A percentile compares a stretch with the other conserved stretches of the same genome.
These are phyloP conservation scores for Stenodera caucasica DNA, from an alignment of 2,888 invertebrate genomes.

Conservation along the genomic window DNA sequence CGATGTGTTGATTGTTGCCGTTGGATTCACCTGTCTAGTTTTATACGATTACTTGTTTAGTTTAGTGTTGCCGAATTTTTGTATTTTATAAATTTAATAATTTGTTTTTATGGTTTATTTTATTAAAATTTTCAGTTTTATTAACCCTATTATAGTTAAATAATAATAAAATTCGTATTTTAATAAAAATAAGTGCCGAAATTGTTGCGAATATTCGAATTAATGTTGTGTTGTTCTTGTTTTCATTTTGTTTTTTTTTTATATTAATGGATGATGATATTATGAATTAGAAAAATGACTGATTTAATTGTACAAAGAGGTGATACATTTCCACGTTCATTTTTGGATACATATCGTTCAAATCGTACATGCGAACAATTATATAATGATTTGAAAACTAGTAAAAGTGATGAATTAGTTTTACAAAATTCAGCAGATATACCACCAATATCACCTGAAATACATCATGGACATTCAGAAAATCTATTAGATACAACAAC, in stretches of 20 bases:
- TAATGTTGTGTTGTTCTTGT: background rate
- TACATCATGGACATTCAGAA: slow-evolving; percentile 57
- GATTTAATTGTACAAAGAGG: slow-evolving; percentile 54
- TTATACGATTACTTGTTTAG: background rate
- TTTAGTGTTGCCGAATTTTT: background rate
- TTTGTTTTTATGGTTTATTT: background rate
- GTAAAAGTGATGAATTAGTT: slow-evolving; percentile 60
- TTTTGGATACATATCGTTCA: slow-evolving; percentile 53
- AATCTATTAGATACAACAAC: slow-evolving; percentile 51
- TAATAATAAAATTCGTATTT: background rate
- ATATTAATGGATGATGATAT: slow-evolving; percentile 2
- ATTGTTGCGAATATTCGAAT: background rate
- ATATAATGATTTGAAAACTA: slow-evolving; percentile 57
- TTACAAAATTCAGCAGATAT: slow-evolving; percentile 56
- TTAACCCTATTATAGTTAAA: no score
- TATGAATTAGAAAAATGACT: slow-evolving; percentile 44
- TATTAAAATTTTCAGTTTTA: background rate
- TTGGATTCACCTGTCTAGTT: slow-evolving; percentile 6
- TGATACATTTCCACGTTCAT: slow-evolving; percentile 55
- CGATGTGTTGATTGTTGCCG: slow-evolving; percentile 3
- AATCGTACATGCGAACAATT: slow-evolving; percentile 50
- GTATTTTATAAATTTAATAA: background rate
- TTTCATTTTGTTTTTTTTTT: background rate
- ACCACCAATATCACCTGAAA: slow-evolving; percentile 49
- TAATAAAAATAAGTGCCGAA: background rate